These are phyloP conservation scores for Meandrusa payeni DNA, from an alignment of 2,888 invertebrate genomes.

Conservation along the genomic window DNA sequence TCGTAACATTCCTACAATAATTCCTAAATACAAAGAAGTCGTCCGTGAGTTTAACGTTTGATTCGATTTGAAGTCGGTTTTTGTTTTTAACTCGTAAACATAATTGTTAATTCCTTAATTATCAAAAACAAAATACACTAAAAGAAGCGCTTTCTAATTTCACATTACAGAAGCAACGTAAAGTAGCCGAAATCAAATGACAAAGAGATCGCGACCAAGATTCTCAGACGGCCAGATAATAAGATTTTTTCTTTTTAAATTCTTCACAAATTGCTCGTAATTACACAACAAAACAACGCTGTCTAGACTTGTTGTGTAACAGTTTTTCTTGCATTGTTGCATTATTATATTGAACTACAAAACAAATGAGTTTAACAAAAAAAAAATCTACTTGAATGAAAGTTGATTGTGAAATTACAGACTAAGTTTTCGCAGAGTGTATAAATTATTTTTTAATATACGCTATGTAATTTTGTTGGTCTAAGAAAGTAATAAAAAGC, in stretches of 20 bases:
- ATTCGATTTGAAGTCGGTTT: no score
- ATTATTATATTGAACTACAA: conserved; percentile 18
- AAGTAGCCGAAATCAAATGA: conserved; percentile 2
- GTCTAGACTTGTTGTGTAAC: conserved; percentile 25
- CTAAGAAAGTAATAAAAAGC: no score
- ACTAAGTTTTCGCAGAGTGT: conserved; percentile 6
- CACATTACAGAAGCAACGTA: conserved; percentile 1
- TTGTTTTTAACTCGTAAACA: no score
- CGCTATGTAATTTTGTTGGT: no score
- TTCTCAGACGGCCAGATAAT: background rate
- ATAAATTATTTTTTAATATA: no score
- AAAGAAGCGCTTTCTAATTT: conserved; percentile 7
- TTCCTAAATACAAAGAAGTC: no score
- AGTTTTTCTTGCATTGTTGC: conserved; percentile 14
- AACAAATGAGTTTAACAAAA: conserved; percentile 22
- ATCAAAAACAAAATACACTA: background rate
- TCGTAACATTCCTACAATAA: no score
- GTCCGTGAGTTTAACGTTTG: no score
- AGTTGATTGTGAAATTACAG: conserved; percentile 21
- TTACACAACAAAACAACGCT: conserved; percentile 14
- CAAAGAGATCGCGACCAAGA: conserved; percentile 6
- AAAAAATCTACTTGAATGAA: conserved; percentile 20
- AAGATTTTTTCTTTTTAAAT: conserved; percentile 1
- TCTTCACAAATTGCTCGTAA: conserved; percentile 11
- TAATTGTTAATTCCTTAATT: no score